These are phyloP conservation scores for Volucella zonaria DNA, from an alignment of 2,888 invertebrate species.

Conservation along the genomic window DNA sequence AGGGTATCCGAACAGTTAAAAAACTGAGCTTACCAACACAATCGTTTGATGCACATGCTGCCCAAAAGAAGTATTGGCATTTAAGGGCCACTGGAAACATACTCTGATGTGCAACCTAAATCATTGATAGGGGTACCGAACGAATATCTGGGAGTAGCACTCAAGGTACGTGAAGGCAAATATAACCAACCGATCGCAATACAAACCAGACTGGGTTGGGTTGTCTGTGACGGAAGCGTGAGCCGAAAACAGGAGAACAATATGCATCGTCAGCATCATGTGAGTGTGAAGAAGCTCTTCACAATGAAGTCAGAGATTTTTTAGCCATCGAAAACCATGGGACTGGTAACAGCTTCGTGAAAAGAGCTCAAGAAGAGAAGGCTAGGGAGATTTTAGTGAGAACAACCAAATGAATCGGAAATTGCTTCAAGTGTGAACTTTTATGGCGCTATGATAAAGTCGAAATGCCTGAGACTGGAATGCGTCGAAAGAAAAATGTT, in stretches of 20 bases:
- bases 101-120: conserved; percentile 13
- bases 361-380: not conserved
- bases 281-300: not conserved
- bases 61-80: not conserved
- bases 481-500: not conserved
- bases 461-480: conserved; percentile 34
- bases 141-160: conserved; percentile 3
- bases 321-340: not conserved
- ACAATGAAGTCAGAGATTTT: not conserved
- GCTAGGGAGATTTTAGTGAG: conserved; percentile 24
- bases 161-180: conserved; percentile 8
- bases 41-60: conserved; percentile 1
- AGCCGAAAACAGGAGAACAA: not conserved
- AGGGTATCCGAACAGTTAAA: not conserved
- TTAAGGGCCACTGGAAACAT: conserved; percentile 7
- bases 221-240: not conserved
- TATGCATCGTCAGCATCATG: conserved; percentile 2
- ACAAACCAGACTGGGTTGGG: not conserved
- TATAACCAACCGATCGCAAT: conserved; percentile 1
- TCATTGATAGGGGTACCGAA: not conserved
- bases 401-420: conserved; percentile 11
- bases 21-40: not conserved
- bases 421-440: conserved; percentile 40
- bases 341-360: not conserved
- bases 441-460: conserved; percentile 72